Evolutionary conservation across 2,797 vertebrate genomes (phyloP).

Genomic region (Peromyscus nudipes): DNA sequence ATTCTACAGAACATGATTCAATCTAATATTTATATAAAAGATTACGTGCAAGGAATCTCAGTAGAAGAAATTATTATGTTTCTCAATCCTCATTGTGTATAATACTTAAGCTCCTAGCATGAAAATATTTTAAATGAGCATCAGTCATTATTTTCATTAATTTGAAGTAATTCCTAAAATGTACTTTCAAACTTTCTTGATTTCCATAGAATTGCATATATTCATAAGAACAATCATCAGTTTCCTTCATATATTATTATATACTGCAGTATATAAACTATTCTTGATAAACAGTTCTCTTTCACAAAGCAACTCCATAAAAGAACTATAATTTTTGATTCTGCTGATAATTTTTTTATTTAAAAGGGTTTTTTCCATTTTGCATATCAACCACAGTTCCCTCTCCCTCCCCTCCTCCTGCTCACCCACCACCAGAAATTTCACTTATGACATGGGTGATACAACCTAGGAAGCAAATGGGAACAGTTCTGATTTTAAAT

Average conservation of each 20-base stretch:
- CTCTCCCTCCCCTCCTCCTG: too few relatives aligned
- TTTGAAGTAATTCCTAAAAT: background rate
- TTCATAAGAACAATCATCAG: background rate
- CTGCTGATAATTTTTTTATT: background rate
- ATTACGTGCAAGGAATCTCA: background rate
- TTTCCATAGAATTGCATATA: constrained; percentile 25
- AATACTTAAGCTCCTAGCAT: constrained; percentile 10
- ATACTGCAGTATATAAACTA: background rate
- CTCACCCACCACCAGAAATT: background rate
- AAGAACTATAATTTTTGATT: background rate
- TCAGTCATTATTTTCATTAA: background rate
- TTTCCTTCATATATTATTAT: background rate
- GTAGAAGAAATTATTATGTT: background rate
- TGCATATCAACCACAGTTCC: too few relatives aligned
- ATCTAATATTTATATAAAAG: constrained; percentile 10
- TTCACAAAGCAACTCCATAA: background rate
- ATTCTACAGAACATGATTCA: background rate
- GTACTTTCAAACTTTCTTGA: background rate
- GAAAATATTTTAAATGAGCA: constrained; percentile 9
- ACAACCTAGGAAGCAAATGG: background rate
- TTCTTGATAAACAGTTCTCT: background rate
- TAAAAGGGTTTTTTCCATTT: too few relatives aligned
- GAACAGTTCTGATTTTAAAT: constrained; percentile 51
- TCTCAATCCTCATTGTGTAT: background rate
- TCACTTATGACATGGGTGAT: background rate